Conservation (phyloP, 2,113 vertebrate genomes). For the Butorides virescens region DNA sequence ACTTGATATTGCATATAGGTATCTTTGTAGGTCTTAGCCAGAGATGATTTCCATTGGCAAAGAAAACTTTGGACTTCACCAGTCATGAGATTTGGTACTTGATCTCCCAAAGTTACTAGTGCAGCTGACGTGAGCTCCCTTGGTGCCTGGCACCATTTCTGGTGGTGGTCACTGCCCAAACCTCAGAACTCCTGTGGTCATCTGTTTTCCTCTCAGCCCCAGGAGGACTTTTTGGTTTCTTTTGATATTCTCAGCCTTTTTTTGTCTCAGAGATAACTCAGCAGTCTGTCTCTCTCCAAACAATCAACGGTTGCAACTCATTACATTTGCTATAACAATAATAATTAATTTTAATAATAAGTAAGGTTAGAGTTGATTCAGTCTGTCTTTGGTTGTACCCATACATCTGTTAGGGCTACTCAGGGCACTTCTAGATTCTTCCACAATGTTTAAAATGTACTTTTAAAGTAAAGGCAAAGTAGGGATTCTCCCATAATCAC, state of each 20-base stretch:
- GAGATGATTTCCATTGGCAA: neutral
- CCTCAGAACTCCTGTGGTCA: neutral
- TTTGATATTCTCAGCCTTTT: neutral
- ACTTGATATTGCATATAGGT: neutral
- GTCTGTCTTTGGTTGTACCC: neutral
- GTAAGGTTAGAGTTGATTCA: neutral
- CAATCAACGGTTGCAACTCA: neutral
- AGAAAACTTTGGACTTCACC: neutral
- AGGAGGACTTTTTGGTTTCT: neutral
- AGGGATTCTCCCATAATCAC: neutral
- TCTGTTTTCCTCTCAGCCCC: neutral
- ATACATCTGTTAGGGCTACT: neutral
- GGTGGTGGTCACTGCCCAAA: neutral
- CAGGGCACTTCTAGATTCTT: neutral
- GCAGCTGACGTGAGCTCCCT: neutral
- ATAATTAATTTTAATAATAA: neutral
- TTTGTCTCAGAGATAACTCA: neutral
- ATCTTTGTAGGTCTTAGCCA: neutral
- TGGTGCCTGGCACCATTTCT: neutral
- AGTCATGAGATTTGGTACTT: neutral
- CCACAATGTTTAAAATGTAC: neutral
- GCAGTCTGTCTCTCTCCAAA: neutral
- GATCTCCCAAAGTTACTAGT: neutral
- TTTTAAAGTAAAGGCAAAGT: neutral
- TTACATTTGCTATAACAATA: neutral